Evolutionary conservation across 1,140 invertebrate genomes (phyloP).

Genomic region (Drosophila gunungcola): DNA sequence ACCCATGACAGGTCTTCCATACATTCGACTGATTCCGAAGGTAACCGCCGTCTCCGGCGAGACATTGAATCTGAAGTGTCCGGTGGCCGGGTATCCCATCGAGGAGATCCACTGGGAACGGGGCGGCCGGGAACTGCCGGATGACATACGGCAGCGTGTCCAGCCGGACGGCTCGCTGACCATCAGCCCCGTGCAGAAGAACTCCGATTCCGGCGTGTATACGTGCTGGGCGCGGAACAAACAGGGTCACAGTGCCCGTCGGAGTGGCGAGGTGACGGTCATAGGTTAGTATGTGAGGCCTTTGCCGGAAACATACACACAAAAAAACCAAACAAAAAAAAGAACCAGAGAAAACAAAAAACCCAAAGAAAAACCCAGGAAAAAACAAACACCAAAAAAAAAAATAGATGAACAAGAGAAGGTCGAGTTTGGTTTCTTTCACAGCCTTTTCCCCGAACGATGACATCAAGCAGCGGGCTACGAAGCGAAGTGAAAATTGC

Average conservation of each 20-base stretch:
- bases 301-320: background rate
- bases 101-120: conserved; percentile 93
- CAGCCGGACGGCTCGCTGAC: conserved; percentile 90
- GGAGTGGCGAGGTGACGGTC: conserved; percentile 90
- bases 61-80: conserved; percentile 91
- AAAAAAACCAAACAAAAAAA: conserved; percentile 2
- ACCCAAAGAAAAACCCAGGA: conserved; percentile 7
- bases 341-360: background rate
- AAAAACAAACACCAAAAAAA: conserved; percentile 11
- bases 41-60: conserved; percentile 94
- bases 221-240: conserved; percentile 91
- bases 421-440: conserved; percentile 63
- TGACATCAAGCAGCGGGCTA: conserved; percentile 26
- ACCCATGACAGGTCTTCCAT: conserved; percentile 89
- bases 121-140: conserved; percentile 90
- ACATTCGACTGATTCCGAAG: conserved; percentile 92
- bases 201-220: conserved; percentile 91
- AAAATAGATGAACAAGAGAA: conserved; percentile 13
- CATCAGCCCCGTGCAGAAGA: conserved; percentile 91
- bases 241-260: conserved; percentile 89
- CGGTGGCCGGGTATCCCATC: conserved; percentile 93
- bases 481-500: conserved; percentile 77
- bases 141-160: conserved; percentile 92
- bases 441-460: conserved; percentile 43
- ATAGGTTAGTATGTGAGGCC: conserved; percentile 87